Evolutionary conservation across 2,888 invertebrate genomes (phyloP).

Genomic region (Trissolcus japonicus): DNA sequence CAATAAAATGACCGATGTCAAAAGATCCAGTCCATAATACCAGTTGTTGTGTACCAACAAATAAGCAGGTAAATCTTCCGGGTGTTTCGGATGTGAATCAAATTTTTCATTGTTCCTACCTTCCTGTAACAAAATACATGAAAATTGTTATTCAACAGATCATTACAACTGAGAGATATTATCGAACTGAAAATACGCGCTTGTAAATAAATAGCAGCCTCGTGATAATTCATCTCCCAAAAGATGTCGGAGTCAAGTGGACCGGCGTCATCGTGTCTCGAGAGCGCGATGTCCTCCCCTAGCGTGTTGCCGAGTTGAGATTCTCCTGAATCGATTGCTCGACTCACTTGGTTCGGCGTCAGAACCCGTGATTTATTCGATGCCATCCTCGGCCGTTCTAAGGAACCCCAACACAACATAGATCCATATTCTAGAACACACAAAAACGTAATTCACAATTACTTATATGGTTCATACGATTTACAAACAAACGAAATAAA

Average conservation of each 20-base stretch:
- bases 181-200: constrained; percentile 73
- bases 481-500: not conserved
- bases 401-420: constrained; percentile 73
- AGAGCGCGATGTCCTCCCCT: constrained; percentile 68
- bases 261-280: constrained; percentile 62
- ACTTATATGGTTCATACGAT: too few species aligned
- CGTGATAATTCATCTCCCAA: constrained; percentile 94
- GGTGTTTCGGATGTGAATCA: constrained; percentile 89
- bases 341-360: constrained; percentile 64
- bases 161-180: not conserved
- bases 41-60: constrained; percentile 90
- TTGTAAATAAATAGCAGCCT: constrained; percentile 91
- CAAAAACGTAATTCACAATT: constrained; percentile 44
- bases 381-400: constrained; percentile 67
- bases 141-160: not conserved
- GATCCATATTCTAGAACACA: constrained; percentile 74
- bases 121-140: constrained; percentile 80
- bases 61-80: constrained; percentile 90
- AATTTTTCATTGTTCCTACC: constrained; percentile 94
- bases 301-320: constrained; percentile 61
- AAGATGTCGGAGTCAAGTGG: constrained; percentile 76
- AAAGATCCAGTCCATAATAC: constrained; percentile 89
- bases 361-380: constrained; percentile 60
- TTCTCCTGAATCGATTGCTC: constrained; percentile 60
- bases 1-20: constrained; percentile 85